Conservation (phyloP, 2,113 vertebrate species). For the Petromus typicus region DNA sequence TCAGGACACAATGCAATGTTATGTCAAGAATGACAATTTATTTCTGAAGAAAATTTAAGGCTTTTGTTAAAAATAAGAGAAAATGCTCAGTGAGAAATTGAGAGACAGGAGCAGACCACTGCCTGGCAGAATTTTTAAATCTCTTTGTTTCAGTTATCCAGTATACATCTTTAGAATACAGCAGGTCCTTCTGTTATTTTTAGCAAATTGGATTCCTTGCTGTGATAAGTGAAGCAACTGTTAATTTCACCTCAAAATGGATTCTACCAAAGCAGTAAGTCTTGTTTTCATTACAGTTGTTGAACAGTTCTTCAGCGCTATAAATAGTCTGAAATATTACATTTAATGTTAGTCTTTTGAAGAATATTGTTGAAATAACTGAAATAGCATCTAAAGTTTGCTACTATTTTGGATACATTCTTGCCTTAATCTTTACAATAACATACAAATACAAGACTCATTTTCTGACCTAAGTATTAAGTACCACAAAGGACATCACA, state of each 20-base stretch:
- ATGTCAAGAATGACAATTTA: constrained; percentile 77
- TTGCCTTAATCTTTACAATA: neutral
- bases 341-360: constrained; percentile 17
- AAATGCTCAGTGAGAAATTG: constrained; percentile 73
- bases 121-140: constrained; percentile 79
- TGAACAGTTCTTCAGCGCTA: constrained; percentile 70
- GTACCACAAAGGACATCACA: neutral
- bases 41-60: constrained; percentile 68
- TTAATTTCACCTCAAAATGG: constrained; percentile 84
- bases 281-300: constrained; percentile 83
- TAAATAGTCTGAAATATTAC: constrained; percentile 74
- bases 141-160: constrained; percentile 82
- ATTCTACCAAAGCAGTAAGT: constrained; percentile 83
- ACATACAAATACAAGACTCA: neutral
- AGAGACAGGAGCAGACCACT: constrained; percentile 80
- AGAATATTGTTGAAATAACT: constrained; percentile 20
- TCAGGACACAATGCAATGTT: constrained; percentile 63
- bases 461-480: neutral
- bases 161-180: constrained; percentile 78
- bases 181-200: constrained; percentile 81
- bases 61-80: constrained; percentile 69
- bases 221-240: constrained; percentile 86
- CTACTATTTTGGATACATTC: neutral
- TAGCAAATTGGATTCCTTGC: constrained; percentile 86
- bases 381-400: constrained; percentile 27